A percentile compares a stretch with the other conserved stretches of the same genome.
These are phyloP conservation scores for Apis florea DNA, from an alignment of 1,140 invertebrate genomes.

Conservation along the genomic window DNA sequence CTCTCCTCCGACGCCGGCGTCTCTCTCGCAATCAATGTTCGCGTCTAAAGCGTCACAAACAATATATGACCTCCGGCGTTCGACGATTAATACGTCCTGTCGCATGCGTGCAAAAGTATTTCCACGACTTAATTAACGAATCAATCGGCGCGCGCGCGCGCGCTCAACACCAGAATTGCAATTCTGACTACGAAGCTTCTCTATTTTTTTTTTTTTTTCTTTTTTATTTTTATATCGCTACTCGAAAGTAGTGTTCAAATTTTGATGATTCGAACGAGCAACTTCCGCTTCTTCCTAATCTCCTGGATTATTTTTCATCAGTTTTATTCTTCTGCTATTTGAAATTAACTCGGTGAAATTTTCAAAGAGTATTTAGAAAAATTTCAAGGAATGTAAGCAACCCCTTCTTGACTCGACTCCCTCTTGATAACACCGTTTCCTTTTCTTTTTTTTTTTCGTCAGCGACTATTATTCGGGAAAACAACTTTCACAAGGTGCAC, in stretches of 20 bases:
- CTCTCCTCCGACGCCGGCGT: slow-evolving; percentile 69
- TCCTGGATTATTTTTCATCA: too few species aligned
- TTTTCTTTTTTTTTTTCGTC: not conserved
- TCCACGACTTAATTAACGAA: slow-evolving; percentile 45
- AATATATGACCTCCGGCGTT: slow-evolving; percentile 52
- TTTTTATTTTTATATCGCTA: too few species aligned
- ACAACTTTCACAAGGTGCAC: slow-evolving; percentile 19
- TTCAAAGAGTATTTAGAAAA: too few species aligned
- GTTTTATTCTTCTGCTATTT: too few species aligned
- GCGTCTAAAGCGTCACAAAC: slow-evolving; percentile 70
- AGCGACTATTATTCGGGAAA: not conserved
- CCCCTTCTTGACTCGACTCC: too few species aligned
- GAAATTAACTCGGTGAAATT: too few species aligned
- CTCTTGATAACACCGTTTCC: too few species aligned
- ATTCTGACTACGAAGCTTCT: not conserved
- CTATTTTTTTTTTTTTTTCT: not conserved
- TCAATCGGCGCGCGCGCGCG: slow-evolving; percentile 5
- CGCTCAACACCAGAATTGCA: slow-evolving; percentile 10
- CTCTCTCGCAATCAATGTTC: slow-evolving; percentile 79
- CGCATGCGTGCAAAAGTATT: slow-evolving; percentile 35
- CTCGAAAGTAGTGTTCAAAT: too few species aligned
- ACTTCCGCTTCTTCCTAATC: too few species aligned
- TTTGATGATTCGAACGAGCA: fast-evolving
- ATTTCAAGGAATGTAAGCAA: too few species aligned
- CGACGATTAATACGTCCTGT: slow-evolving; percentile 52